Conservation (phyloP, 2,113 vertebrate species). For the Accipiter cooperii region DNA sequence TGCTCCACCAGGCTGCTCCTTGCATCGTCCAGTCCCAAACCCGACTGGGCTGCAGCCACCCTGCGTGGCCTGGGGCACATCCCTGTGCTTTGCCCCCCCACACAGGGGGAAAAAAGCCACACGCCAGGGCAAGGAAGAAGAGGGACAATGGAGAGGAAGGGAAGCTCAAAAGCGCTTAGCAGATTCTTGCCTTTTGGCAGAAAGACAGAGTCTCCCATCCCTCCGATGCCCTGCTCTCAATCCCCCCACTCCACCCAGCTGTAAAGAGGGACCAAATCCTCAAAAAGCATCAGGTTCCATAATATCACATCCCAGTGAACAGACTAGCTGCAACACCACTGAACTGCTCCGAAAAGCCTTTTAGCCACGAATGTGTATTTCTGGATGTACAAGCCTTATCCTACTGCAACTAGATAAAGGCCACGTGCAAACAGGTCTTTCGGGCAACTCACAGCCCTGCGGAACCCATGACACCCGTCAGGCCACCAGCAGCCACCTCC, state of each 20-base stretch:
- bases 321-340: not conserved
- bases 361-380: fast-evolving
- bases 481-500: not conserved
- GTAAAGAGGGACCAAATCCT: not conserved
- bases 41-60: not conserved
- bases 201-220: not conserved
- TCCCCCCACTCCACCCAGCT: not conserved
- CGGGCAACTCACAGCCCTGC: not conserved
- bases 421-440: fast-evolving
- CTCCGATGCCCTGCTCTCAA: not conserved
- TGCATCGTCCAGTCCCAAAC: fast-evolving
- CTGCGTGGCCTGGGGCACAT: fast-evolving
- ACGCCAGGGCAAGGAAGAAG: not conserved
- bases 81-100: not conserved
- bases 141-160: fast-evolving
- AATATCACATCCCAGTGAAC: fast-evolving
- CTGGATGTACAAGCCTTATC: not conserved
- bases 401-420: fast-evolving
- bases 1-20: not conserved
- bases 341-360: not conserved
- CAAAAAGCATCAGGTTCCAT: not conserved
- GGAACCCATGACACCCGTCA: fast-evolving
- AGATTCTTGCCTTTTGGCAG: not conserved
- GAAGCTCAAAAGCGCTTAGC: not conserved
- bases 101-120: not conserved